Base-by-base conservation (phyloP, 2,888 invertebrate species). In the Cancer borealis region DNA sequence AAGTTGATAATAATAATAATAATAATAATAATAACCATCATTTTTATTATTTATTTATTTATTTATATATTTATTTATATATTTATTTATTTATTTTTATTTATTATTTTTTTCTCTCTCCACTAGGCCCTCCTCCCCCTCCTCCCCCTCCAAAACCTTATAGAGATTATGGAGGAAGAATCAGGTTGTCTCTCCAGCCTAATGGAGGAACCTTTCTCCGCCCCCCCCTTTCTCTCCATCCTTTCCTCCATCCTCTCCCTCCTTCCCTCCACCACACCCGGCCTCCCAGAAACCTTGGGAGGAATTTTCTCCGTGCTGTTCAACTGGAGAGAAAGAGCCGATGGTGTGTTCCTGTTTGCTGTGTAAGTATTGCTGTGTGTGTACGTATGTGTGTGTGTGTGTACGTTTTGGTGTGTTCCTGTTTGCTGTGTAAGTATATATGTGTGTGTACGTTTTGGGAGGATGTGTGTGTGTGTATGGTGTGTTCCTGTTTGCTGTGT, bases 401-500 rank as follows among this genome's bases (percentile, higher is more conserved):
- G 21, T 12, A 30, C 8, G n/a, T 92, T 39, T 92, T n/a, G 10
- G 21, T 17, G 79, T 84, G 84, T 30, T 1, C 3, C n/a, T n/a
- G 49, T 49, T n/a, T n/a, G n/a, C n/a, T n/a, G 49, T 49, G 49
- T 49, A 12, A 12, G 49, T 49, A 14, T n/a, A n/a, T n/a, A n/a
- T 54, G 54, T 8, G 54, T 54, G 54, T 8, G 54, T 54, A 14
- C 39, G 39, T 39, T n/a, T 73, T 95, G 1, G 21, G 47, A 46
- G 79, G 88, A n/a, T 10, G 94, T 39, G 93, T 95, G 89, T 73
- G 54, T 4, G 92, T 94, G 17, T 87, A 95, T 30, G 91, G 92
- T 30, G 93, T 95, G n/a, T 95, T 95, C 88, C 90, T 95, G 21
- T 95, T 95, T 93, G 95, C 95, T 3, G 92, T 87, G 95, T 95